Conservation (phyloP, 2,888 invertebrate genomes). For the Calameuta idolon region DNA sequence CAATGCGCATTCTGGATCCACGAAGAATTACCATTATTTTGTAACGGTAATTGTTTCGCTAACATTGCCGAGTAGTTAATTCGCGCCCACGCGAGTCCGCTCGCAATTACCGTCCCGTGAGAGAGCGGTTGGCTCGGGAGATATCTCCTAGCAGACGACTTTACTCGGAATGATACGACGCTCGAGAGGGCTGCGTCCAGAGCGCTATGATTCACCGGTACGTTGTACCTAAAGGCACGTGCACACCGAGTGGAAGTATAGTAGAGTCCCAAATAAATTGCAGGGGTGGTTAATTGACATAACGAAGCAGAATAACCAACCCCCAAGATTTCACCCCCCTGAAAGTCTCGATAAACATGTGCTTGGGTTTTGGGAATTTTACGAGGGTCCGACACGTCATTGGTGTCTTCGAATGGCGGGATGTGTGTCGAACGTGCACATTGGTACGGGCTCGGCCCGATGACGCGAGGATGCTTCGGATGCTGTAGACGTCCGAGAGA, state of each 20-base stretch:
- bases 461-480: not conserved
- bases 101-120: slow-evolving; percentile 2
- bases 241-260: not conserved
- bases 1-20: slow-evolving; percentile 14
- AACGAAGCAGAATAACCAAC: not conserved
- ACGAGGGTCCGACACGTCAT: not conserved
- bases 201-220: not conserved
- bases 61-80: slow-evolving; percentile 19
- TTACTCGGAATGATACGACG: not conserved
- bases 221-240: not conserved
- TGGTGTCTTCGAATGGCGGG: not conserved
- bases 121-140: not conserved
- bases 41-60: slow-evolving; percentile 24
- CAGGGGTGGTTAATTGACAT: not conserved
- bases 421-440: not conserved
- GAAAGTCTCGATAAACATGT: not conserved
- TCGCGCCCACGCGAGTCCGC: slow-evolving; percentile 10
- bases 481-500: not conserved
- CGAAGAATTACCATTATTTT: slow-evolving; percentile 24
- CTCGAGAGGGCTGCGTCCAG: not conserved
- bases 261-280: not conserved
- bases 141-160: not conserved
- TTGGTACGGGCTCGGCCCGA: not conserved
- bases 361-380: not conserved
- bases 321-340: too few relatives aligned